Percentiles rank a stretch among this genome's conserved stretches.
Evolutionary conservation across 1,140 invertebrate genomes (phyloP).

Genomic region (Dendrolimus punctatus): DNA sequence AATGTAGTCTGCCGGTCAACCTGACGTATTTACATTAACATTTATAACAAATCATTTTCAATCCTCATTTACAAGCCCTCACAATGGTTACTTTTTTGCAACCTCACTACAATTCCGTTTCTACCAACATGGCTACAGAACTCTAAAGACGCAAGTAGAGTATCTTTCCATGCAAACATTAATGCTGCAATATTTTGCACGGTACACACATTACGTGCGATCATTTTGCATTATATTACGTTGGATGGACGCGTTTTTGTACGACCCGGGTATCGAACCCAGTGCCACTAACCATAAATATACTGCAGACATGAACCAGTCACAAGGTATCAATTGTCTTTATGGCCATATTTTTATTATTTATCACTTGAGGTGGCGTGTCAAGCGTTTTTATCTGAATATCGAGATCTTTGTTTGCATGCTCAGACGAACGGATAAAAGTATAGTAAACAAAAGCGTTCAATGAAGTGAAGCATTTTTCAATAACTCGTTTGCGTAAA

Average conservation of each 20-base stretch:
- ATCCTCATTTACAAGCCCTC: too few relatives aligned
- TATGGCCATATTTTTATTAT: constrained; percentile 33
- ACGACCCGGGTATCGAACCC: constrained; percentile 32
- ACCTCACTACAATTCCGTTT: too few relatives aligned
- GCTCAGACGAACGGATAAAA: too few relatives aligned
- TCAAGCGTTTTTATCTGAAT: constrained; percentile 20
- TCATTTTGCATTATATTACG: constrained; percentile 45
- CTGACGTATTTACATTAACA: too few relatives aligned
- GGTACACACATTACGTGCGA: constrained; percentile 45
- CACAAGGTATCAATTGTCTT: constrained; percentile 49
- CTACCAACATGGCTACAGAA: too few relatives aligned
- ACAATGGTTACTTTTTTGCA: too few relatives aligned
- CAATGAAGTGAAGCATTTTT: too few relatives aligned
- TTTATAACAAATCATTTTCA: too few relatives aligned
- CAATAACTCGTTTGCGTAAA: too few relatives aligned
- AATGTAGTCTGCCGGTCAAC: too few relatives aligned
- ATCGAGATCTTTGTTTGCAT: background rate
- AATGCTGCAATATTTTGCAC: constrained; percentile 33
- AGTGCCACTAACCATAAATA: constrained; percentile 48
- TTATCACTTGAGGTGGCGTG: constrained; percentile 26
- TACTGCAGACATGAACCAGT: constrained; percentile 22
- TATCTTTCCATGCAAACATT: constrained; percentile 9
- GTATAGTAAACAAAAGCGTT: too few relatives aligned
- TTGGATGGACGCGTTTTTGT: constrained; percentile 23
- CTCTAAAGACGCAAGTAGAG: constrained; percentile 22